Evolutionary conservation across 2,888 invertebrate species (phyloP), one percentile per base, ranked within the genome.

Genomic region (Terebella lapidaria): DNA sequence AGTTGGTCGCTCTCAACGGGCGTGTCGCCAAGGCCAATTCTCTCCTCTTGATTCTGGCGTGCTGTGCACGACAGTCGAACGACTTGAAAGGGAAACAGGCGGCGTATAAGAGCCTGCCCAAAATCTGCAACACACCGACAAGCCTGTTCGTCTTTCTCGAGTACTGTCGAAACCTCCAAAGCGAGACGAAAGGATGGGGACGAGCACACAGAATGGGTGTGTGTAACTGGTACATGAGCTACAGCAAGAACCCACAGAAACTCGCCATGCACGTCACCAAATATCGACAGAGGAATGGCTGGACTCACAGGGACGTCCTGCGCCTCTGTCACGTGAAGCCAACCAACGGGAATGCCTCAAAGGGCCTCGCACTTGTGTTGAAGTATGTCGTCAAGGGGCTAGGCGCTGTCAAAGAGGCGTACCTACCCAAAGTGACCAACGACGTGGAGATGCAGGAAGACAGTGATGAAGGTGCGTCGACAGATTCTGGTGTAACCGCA

Each of bases 281-380:
- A 72, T 85, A 84, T 57, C 85, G 84, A 55, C 84, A 86, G 4
- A 84, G 86, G 64, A 84, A 87, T 70, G 87, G 88, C 2, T 88
- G 89, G 83, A 85, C 85, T 0, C 90, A 91, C 74, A 87, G 86
- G 70, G 89, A 88, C 69, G 81, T 90, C n/a, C 80, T 86, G 84
- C 73, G 82, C 29, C 61, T 73, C 24, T 56, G 71, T 26, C 72
- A 74, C 54, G 65, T 67, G 4, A 72, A 71, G 59, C 63, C 72
- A 1, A n/a, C n/a, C n/a, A n/a, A n/a, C n/a, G n/a, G n/a, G n/a
- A n/a, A n/a, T n/a, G 59, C 45, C 15, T 52, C 62, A 27, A 64
- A 65, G 20, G 64, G 58, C 3, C 30, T 71, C 5, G 69, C 65
- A 3, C 65, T 68, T 10, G 57, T 73, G 18, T 47, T 68, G 22